These are phyloP conservation scores for Cosmia trapezina DNA, from an alignment of 2,888 invertebrate species.

Conservation along the genomic window DNA sequence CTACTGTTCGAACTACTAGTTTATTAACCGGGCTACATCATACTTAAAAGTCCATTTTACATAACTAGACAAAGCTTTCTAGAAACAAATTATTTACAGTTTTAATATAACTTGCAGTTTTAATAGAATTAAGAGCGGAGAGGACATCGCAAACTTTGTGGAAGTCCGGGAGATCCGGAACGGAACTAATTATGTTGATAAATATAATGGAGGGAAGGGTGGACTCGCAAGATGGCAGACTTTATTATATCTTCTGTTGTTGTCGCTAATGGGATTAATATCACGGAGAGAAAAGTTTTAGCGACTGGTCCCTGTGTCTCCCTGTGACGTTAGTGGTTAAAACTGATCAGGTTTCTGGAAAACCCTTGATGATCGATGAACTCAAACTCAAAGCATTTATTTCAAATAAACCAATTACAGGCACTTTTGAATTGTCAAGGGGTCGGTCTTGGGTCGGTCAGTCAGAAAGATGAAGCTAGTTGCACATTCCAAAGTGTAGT, in stretches of 20 bases:
- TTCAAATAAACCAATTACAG: too few relatives aligned
- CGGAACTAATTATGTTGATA: slow-evolving; percentile 49
- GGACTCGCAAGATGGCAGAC: slow-evolving; percentile 22
- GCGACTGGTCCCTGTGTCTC: background rate
- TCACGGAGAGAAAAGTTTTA: slow-evolving; percentile 7
- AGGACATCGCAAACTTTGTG: slow-evolving; percentile 31
- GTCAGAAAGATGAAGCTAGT: too few relatives aligned
- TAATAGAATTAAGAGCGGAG: slow-evolving; percentile 20
- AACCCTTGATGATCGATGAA: too few relatives aligned
- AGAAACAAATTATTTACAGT: slow-evolving; percentile 15
- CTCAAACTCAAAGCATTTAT: too few relatives aligned
- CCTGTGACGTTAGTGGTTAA: too few relatives aligned
- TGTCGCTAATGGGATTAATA: slow-evolving; percentile 24
- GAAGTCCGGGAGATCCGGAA: slow-evolving; percentile 12
- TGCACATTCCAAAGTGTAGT: too few relatives aligned
- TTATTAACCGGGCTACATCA: background rate
- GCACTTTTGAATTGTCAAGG: too few relatives aligned
- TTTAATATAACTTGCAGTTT: slow-evolving; percentile 33
- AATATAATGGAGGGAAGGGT: slow-evolving; percentile 35
- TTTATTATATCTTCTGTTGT: slow-evolving; percentile 28
- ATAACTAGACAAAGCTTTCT: background rate
- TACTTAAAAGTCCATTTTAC: slow-evolving; percentile 1
- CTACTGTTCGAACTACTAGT: background rate
- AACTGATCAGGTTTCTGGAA: too few relatives aligned
- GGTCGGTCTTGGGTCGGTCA: too few relatives aligned